Conservation (phyloP, 1,140 invertebrate species). For the Streblospio benedicti region DNA sequence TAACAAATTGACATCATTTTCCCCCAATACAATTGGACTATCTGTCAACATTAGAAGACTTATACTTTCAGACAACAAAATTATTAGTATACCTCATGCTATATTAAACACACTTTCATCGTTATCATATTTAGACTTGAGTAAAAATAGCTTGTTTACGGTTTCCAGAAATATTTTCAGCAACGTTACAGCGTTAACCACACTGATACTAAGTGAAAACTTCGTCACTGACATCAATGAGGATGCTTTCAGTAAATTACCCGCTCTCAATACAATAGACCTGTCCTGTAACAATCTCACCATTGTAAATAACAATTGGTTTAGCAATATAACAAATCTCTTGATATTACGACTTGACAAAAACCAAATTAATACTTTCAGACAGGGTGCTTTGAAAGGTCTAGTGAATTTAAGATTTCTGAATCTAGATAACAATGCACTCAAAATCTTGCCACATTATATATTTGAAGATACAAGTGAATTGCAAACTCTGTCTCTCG, state of each 20-base stretch:
- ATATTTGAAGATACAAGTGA: background rate
- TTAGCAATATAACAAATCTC: background rate
- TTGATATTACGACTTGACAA: background rate
- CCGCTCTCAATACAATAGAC: background rate
- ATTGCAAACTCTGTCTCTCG: background rate
- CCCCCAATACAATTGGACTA: background rate
- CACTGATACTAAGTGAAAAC: background rate
- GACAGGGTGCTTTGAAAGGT: background rate
- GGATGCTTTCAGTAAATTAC: background rate
- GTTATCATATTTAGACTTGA: background rate
- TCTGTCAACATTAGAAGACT: background rate
- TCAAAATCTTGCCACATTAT: background rate
- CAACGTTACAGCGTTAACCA: background rate
- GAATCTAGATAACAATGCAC: constrained; percentile 2
- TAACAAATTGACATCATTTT: background rate
- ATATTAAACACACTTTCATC: background rate
- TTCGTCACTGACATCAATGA: background rate
- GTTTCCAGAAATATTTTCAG: background rate
- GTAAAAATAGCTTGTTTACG: background rate
- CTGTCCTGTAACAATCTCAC: background rate
- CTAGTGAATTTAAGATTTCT: background rate
- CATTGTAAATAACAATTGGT: background rate
- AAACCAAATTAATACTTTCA: background rate
- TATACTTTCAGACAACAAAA: background rate
- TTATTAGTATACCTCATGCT: background rate